Conservation (phyloP, 2,797 vertebrate genomes). For the Echiichthys vipera region DNA sequence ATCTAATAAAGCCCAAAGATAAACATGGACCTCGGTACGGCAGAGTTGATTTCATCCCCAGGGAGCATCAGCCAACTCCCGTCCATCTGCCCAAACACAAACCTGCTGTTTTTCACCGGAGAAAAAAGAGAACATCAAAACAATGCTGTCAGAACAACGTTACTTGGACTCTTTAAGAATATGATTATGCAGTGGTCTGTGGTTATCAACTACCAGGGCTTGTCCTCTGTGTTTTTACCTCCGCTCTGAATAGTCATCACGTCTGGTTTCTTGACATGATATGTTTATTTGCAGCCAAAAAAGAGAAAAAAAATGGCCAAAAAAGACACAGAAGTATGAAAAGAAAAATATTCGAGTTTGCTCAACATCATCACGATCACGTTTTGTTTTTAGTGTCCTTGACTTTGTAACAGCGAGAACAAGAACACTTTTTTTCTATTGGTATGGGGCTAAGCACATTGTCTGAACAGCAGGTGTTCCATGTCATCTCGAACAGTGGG, state of each 20-base stretch:
- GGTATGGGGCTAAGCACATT: slow-evolving; percentile 57
- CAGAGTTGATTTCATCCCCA: slow-evolving; percentile 86
- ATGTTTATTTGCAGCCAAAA: slow-evolving; percentile 38
- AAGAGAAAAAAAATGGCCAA: slow-evolving; percentile 10
- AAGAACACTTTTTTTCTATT: slow-evolving; percentile 66
- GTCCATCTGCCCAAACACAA: slow-evolving; percentile 86
- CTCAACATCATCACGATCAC: slow-evolving; percentile 53
- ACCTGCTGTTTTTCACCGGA: slow-evolving; percentile 79
- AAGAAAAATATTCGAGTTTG: slow-evolving; percentile 41
- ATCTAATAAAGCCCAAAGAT: slow-evolving; percentile 87
- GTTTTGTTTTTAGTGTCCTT: slow-evolving; percentile 53
- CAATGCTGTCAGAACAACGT: slow-evolving; percentile 59
- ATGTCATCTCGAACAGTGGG: slow-evolving; percentile 71
- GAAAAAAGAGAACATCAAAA: slow-evolving; percentile 62
- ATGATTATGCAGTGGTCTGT: slow-evolving; percentile 57
- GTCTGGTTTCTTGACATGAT: slow-evolving; percentile 41
- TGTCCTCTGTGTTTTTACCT: slow-evolving; percentile 29
- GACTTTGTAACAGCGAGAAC: slow-evolving; percentile 59
- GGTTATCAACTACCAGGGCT: slow-evolving; percentile 49
- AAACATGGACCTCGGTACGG: slow-evolving; percentile 83
- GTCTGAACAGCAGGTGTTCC: slow-evolving; percentile 75
- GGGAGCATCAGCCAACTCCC: slow-evolving; percentile 82
- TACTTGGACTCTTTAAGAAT: slow-evolving; percentile 46
- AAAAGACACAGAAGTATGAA: slow-evolving; percentile 26
- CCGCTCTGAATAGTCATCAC: slow-evolving; percentile 44